Conservation (phyloP, 2,113 vertebrate genomes). For the Pedionomus torquatus region DNA sequence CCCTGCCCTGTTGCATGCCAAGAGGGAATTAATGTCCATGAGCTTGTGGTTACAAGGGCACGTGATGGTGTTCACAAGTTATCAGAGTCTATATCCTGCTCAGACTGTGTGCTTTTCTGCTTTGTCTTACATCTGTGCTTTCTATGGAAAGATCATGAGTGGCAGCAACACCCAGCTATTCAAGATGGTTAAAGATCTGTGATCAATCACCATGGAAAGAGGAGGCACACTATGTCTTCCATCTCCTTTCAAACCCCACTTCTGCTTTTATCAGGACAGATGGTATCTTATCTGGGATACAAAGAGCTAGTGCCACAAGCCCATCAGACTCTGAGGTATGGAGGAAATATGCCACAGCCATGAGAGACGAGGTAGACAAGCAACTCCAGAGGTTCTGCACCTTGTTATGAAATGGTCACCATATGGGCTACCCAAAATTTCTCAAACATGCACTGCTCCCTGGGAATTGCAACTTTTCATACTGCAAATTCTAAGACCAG, state of each 20-base stretch:
- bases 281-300: not conserved
- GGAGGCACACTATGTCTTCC: not conserved
- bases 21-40: slow-evolving; percentile 42
- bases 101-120: not conserved
- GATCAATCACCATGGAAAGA: not conserved
- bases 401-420: not conserved
- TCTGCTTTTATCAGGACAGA: not conserved
- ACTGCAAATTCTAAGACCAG: not conserved
- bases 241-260: not conserved
- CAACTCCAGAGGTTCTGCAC: not conserved
- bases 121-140: not conserved
- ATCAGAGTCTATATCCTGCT: not conserved
- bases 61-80: slow-evolving; percentile 10
- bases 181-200: not conserved
- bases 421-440: not conserved
- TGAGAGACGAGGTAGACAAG: not conserved
- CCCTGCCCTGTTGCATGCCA: slow-evolving; percentile 43
- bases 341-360: not conserved
- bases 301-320: not conserved
- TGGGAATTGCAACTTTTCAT: not conserved
- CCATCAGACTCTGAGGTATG: not conserved
- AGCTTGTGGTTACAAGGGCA: slow-evolving; percentile 16
- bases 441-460: not conserved
- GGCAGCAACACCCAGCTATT: not conserved
- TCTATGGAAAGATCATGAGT: not conserved